phyloP scores from a whole-genome alignment of 2,888 invertebrate species.

The Rotaria sp. region DNA sequence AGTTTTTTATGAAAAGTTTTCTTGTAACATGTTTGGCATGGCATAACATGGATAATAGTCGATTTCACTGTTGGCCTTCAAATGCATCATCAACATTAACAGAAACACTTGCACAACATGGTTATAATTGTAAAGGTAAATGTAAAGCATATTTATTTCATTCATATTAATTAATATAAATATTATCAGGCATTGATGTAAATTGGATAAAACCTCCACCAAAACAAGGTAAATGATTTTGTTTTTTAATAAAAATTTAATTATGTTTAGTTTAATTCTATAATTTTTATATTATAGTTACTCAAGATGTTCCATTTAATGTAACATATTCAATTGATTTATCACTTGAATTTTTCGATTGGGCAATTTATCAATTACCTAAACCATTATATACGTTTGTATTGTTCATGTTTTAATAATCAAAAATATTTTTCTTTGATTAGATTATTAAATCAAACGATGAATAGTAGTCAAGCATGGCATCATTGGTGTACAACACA shows the following conservation, averaged over 20 bases:
- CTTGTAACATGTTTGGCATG: neutral
- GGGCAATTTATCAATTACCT: neutral
- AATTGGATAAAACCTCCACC: neutral
- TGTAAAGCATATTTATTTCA: neutral
- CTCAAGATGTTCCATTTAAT: neutral
- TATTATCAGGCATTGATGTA: neutral
- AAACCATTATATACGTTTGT: neutral
- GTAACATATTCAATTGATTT: neutral
- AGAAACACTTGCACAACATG: neutral
- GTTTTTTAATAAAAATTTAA: neutral
- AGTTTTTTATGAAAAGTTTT: neutral
- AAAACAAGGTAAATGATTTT: neutral
- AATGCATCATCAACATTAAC: neutral
- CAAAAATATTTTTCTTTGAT: neutral
- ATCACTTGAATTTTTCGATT: neutral
- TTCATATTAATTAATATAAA: neutral
- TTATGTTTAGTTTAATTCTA: neutral
- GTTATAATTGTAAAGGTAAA: neutral
- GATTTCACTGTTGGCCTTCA: constrained; percentile 45
- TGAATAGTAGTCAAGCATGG: neutral
- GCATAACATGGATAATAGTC: constrained; percentile 41
- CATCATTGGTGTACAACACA: neutral
- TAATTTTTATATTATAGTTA: neutral
- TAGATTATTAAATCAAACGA: neutral
- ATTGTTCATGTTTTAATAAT: too few species aligned